Evolutionary conservation across 2,888 invertebrate genomes (phyloP).

Genomic region (Eupithecia exiguata): DNA sequence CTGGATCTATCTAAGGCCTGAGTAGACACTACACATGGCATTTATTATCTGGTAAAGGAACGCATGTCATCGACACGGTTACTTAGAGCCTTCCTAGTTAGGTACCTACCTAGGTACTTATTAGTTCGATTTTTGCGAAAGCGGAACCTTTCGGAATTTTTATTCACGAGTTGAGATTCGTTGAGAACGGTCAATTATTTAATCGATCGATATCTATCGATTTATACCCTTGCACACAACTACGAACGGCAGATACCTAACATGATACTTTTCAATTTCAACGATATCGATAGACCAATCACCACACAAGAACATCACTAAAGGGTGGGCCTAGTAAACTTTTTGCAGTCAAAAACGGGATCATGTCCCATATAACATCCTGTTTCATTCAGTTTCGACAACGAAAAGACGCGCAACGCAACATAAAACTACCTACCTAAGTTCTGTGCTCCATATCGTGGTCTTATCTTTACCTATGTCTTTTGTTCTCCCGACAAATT

Average conservation of each 20-base stretch:
- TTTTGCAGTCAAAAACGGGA: constrained; percentile 57
- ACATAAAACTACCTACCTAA: constrained; percentile 70
- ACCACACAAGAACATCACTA: constrained; percentile 39
- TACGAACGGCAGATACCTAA: neutral
- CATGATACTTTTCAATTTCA: neutral
- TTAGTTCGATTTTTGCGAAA: too few relatives aligned
- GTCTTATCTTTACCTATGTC: constrained; percentile 49
- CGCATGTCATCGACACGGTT: too few relatives aligned
- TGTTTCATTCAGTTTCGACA: constrained; percentile 51
- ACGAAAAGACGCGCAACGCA: constrained; percentile 56
- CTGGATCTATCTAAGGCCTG: too few relatives aligned
- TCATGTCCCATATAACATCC: constrained; percentile 20
- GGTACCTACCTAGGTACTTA: too few relatives aligned
- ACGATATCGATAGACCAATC: constrained; percentile 35
- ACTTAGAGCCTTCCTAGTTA: too few relatives aligned
- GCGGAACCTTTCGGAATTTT: neutral
- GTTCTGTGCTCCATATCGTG: constrained; percentile 41
- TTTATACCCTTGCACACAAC: neutral
- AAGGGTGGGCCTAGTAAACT: constrained; percentile 50
- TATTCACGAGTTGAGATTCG: neutral
- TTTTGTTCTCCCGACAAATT: constrained; percentile 61
- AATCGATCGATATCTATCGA: neutral
- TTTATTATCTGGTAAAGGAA: too few relatives aligned
- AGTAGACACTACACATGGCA: too few relatives aligned
- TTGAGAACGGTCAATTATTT: too few relatives aligned